Conservation (phyloP, 2,113 vertebrate genomes). For the human region DNA sequence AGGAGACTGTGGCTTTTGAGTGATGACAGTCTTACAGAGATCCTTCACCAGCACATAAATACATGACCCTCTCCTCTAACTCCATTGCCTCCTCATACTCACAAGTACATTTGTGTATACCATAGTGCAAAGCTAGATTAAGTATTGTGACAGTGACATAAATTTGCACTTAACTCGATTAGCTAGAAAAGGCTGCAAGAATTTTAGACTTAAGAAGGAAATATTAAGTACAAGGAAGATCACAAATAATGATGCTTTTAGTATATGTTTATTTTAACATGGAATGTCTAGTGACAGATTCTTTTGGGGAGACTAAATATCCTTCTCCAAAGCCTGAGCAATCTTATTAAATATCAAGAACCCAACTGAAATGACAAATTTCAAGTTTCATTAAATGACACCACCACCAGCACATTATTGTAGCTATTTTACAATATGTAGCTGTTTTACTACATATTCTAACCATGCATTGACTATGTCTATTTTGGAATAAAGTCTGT, state of each 20-base stretch:
- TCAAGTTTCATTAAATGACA: slow-evolving; percentile 39
- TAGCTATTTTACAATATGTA: background rate
- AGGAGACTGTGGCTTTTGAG: background rate
- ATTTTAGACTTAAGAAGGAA: slow-evolving; percentile 38
- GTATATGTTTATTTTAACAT: slow-evolving; percentile 23
- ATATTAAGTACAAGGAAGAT: slow-evolving; percentile 20
- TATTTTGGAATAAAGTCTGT: background rate
- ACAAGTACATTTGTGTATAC: background rate
- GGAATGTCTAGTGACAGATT: background rate
- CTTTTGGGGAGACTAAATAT: background rate
- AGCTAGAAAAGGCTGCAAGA: background rate
- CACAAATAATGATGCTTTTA: slow-evolving; percentile 46
- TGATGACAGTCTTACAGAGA: background rate
- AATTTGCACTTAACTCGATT: slow-evolving; percentile 16
- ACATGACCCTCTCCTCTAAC: background rate
- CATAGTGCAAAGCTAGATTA: background rate
- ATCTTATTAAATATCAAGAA: background rate
- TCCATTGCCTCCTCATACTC: background rate
- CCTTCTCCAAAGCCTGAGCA: background rate
- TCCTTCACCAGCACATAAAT: background rate
- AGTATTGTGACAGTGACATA: slow-evolving; percentile 6
- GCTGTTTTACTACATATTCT: background rate
- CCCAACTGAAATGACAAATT: background rate
- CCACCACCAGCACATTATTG: background rate
- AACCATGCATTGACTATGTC: background rate